A percentile compares a stretch with the other conserved stretches of the same genome.
Evolutionary conservation across 2,888 invertebrate species (phyloP).

Genomic region (Operophtera brumata): DNA sequence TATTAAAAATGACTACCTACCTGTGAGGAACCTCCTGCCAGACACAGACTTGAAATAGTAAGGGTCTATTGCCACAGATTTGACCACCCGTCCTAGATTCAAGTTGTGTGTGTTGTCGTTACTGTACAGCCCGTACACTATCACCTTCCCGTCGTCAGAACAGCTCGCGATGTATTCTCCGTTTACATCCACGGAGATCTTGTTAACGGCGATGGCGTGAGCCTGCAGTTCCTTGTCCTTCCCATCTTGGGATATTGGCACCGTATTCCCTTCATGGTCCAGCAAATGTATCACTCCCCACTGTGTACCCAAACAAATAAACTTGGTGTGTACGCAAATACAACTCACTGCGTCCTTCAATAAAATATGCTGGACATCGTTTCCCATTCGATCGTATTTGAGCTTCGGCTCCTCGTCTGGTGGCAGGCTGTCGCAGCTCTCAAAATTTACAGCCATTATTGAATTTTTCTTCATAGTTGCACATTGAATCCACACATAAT

Average conservation of each 20-base stretch:
- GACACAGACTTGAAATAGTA: slow-evolving; percentile 87
- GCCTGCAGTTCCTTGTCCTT: slow-evolving; percentile 86
- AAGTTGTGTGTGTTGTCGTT: slow-evolving; percentile 90
- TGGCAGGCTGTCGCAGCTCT: slow-evolving; percentile 69
- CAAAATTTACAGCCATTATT: slow-evolving; percentile 66
- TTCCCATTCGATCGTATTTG: slow-evolving; percentile 93
- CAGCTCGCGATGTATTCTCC: slow-evolving; percentile 97
- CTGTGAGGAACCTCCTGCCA: slow-evolving; percentile 90
- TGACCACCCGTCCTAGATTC: slow-evolving; percentile 89
- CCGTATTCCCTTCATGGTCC: slow-evolving; percentile 94
- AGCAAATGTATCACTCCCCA: slow-evolving; percentile 94
- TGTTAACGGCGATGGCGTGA: slow-evolving; percentile 95
- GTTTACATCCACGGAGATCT: slow-evolving; percentile 94
- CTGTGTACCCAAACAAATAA: slow-evolving; percentile 95
- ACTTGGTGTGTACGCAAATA: slow-evolving; percentile 96
- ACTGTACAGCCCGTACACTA: slow-evolving; percentile 93
- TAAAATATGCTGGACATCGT: slow-evolving; percentile 92
- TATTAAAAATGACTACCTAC: slow-evolving; percentile 35
- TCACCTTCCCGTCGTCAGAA: slow-evolving; percentile 93
- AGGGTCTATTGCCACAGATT: slow-evolving; percentile 93
- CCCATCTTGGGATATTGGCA: slow-evolving; percentile 78
- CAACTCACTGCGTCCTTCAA: slow-evolving; percentile 92
- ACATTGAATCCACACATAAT: not conserved
- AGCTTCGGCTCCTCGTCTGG: slow-evolving; percentile 89
- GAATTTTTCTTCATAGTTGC: slow-evolving; percentile 14